These are phyloP conservation scores for Grus americana DNA, from an alignment of 2,113 vertebrate genomes.

Conservation along the genomic window DNA sequence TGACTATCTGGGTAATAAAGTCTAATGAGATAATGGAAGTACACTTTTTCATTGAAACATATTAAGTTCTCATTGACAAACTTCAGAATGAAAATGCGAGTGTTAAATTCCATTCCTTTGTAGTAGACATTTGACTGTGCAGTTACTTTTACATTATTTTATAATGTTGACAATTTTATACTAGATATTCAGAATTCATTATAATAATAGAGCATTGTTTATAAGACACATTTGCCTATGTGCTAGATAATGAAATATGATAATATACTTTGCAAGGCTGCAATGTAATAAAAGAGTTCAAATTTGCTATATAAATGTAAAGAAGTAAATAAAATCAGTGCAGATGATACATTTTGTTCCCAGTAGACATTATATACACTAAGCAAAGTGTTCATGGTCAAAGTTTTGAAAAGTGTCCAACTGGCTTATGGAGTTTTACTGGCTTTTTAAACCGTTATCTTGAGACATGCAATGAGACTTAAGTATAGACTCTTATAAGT, in stretches of 20 bases:
- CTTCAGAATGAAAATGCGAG: conserved; percentile 1
- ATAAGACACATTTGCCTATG: conserved; percentile 23
- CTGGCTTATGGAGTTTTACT: background rate
- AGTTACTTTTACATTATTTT: conserved; percentile 32
- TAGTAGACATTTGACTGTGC: conserved; percentile 3
- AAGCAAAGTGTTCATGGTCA: background rate
- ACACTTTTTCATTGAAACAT: background rate
- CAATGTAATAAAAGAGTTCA: conserved; percentile 15
- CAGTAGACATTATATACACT: background rate
- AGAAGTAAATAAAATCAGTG: conserved; percentile 32
- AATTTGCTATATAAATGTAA: conserved; percentile 23
- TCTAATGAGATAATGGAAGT: background rate
- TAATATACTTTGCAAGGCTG: conserved; percentile 36
- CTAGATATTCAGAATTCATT: conserved; percentile 45
- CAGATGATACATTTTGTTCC: background rate
- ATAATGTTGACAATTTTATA: conserved; percentile 43
- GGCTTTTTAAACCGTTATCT: background rate
- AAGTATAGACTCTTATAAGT: background rate
- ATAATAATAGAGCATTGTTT: conserved; percentile 42
- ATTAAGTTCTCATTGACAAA: conserved; percentile 10
- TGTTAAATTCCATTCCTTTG: background rate
- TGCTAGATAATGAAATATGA: conserved; percentile 55
- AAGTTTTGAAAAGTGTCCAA: background rate
- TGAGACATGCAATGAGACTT: background rate
- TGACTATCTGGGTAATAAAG: background rate